Conservation (phyloP, 2,797 vertebrate species). For the Trachops cirrhosus region DNA sequence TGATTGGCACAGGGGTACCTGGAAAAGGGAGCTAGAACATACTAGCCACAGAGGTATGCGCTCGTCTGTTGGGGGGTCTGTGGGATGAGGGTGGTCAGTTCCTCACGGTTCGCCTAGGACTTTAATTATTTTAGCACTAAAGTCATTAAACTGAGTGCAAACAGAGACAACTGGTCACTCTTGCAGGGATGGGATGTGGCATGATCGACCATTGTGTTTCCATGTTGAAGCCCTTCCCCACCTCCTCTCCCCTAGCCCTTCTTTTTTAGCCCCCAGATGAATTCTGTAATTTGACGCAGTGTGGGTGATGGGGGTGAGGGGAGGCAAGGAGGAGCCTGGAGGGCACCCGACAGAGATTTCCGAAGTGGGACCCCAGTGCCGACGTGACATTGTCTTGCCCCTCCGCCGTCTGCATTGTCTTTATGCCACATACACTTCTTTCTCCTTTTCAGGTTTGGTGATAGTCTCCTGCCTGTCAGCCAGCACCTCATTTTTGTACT, state of each 20-base stretch:
- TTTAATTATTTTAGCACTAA: background rate
- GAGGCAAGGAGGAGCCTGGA: background rate
- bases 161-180: background rate
- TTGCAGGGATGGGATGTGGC: background rate
- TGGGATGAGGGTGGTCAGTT: background rate
- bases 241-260: background rate
- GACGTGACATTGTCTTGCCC: background rate
- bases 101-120: background rate
- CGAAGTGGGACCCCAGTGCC: background rate
- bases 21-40: background rate
- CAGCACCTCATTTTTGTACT: background rate
- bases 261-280: conserved; percentile 46
- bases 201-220: background rate
- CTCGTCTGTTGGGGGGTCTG: background rate
- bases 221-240: background rate
- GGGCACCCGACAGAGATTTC: conserved; percentile 57
- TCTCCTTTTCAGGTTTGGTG: background rate
- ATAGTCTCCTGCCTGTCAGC: conserved; percentile 1
- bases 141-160: background rate
- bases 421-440: background rate
- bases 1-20: too few relatives aligned
- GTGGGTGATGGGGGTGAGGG: background rate
- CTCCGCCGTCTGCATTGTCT: conserved; percentile 20
- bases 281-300: background rate
- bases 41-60: background rate